A percentile compares a stretch with the other conserved stretches of the same genome.
Conservation (phyloP, 1,140 invertebrate genomes). For the Heterodera schachtii region DNA sequence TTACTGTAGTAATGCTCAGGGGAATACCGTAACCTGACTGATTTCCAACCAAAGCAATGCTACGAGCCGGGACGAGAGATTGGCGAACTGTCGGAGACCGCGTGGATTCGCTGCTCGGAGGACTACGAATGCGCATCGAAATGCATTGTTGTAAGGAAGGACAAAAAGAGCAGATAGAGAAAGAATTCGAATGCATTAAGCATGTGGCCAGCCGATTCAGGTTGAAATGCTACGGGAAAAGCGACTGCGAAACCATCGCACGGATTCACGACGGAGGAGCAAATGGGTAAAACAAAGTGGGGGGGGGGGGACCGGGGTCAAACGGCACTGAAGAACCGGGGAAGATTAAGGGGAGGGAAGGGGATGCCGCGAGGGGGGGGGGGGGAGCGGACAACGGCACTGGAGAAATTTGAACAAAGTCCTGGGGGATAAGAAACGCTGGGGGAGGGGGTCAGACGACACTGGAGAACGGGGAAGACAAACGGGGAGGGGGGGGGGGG, state of each 20-base stretch:
- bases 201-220: conserved; percentile 58
- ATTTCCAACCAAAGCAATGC: conserved; percentile 52
- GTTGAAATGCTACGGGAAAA: conserved; percentile 65
- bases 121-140: conserved; percentile 62
- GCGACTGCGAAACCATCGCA: conserved; percentile 65
- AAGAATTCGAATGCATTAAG: conserved; percentile 38
- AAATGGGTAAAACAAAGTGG: conserved; percentile 46
- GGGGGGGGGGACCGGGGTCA: no score
- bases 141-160: conserved; percentile 58
- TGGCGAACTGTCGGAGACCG: conserved; percentile 58
- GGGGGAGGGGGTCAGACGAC: no score
- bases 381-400: no score
- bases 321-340: no score
- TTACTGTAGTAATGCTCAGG: not conserved
- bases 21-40: conserved; percentile 26
- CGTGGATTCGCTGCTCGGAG: conserved; percentile 65
- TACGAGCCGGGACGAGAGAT: conserved; percentile 64
- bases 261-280: conserved; percentile 68
- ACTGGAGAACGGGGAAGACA: no score
- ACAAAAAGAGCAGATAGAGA: no score
- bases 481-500: no score
- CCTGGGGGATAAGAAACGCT: no score
- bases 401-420: no score
- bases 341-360: no score
- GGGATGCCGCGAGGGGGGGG: no score